These are phyloP conservation scores for Pristionchus maxplancki DNA, from an alignment of 2,888 invertebrate genomes.

Conservation along the genomic window DNA sequence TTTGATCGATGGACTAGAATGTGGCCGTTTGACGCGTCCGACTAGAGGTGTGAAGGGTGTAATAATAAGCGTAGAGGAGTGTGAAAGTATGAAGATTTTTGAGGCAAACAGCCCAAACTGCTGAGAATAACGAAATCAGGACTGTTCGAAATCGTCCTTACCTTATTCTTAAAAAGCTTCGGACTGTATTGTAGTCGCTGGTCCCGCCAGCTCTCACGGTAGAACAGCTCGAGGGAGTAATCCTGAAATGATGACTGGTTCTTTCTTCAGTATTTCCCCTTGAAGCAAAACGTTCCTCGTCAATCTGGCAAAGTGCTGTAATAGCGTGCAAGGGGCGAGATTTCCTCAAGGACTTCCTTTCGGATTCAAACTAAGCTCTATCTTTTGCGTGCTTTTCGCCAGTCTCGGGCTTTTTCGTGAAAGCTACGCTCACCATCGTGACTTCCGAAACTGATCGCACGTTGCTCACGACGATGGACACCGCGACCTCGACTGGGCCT, in stretches of 20 bases:
- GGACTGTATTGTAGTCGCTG: conserved; percentile 68
- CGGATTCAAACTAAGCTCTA: too few species aligned
- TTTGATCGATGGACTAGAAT: conserved; percentile 20
- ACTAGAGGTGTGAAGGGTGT: not conserved
- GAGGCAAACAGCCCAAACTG: too few species aligned
- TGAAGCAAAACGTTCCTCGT: not conserved
- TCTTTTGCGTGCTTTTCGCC: too few species aligned
- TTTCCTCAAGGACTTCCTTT: too few species aligned
- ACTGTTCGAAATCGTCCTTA: not conserved
- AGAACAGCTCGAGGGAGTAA: conserved; percentile 75
- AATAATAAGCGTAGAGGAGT: not conserved
- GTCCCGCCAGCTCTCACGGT: conserved; percentile 75
- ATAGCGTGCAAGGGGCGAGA: too few species aligned
- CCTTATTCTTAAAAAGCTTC: conserved; percentile 70
- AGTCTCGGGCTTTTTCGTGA: too few species aligned
- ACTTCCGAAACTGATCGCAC: conserved; percentile 76
- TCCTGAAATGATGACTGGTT: conserved; percentile 58
- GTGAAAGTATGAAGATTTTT: too few species aligned
- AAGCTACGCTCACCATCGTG: conserved; percentile 75
- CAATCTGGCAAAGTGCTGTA: too few species aligned
- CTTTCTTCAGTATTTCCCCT: not conserved
- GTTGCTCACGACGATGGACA: conserved; percentile 74
- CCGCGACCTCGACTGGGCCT: conserved; percentile 70
- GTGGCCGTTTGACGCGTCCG: not conserved
- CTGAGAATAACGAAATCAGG: too few species aligned